These are phyloP conservation scores for Hydriomena furcata DNA, from an alignment of 2,888 invertebrate genomes.

Conservation along the genomic window DNA sequence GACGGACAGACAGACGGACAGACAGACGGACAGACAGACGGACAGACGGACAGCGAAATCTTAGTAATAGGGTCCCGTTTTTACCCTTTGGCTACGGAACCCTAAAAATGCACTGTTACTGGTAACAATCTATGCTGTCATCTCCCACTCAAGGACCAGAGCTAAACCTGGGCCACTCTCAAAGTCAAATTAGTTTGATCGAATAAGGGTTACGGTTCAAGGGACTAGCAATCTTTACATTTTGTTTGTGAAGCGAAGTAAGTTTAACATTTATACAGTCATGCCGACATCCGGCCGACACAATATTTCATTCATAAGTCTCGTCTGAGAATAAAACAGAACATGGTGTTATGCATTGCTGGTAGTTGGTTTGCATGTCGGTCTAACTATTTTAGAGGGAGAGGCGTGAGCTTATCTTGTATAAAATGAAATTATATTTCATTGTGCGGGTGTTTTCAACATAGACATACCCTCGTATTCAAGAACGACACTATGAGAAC, in stretches of 20 bases:
- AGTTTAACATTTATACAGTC: constrained; percentile 45
- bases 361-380: background rate
- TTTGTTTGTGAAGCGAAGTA: constrained; percentile 33
- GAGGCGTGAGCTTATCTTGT: too few relatives aligned
- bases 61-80: too few relatives aligned
- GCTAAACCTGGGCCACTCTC: constrained; percentile 63
- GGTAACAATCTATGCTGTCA: too few relatives aligned
- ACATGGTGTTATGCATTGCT: background rate
- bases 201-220: constrained; percentile 47
- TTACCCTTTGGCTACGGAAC: too few relatives aligned
- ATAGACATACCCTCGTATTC: too few relatives aligned
- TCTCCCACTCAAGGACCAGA: background rate
- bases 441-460: too few relatives aligned
- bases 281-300: constrained; percentile 41
- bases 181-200: constrained; percentile 61
- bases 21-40: too few relatives aligned
- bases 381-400: background rate
- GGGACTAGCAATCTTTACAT: constrained; percentile 39
- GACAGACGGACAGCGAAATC: too few relatives aligned
- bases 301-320: constrained; percentile 39
- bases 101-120: too few relatives aligned
- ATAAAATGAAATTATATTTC: too few relatives aligned
- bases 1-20: too few relatives aligned
- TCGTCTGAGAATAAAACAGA: constrained; percentile 27
- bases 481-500: too few relatives aligned